A percentile compares a stretch with the other conserved stretches of the same genome.
Conservation (phyloP, 2,888 invertebrate genomes). For the Lasioglossum villosulum region DNA sequence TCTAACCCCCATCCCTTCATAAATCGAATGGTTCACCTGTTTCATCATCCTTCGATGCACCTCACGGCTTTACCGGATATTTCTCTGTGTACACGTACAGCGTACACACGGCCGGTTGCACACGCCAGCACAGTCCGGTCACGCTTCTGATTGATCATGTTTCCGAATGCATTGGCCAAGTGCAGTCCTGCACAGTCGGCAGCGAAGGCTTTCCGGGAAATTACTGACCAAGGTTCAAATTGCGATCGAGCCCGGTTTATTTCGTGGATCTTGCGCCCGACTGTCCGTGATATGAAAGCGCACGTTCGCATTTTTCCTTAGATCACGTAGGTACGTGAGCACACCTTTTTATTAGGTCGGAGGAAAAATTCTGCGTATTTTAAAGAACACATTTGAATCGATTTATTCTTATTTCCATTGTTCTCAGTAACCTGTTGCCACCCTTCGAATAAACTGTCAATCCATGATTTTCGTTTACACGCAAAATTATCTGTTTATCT, state of each 20-base stretch:
- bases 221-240: slow-evolving; percentile 27
- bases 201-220: slow-evolving; percentile 53
- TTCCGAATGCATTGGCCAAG: slow-evolving; percentile 38
- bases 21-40: slow-evolving; percentile 49
- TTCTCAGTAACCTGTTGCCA: too few species aligned
- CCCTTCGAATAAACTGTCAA: too few species aligned
- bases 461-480: too few species aligned
- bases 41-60: slow-evolving; percentile 49
- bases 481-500: too few species aligned
- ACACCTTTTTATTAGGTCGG: too few species aligned
- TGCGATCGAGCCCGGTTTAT: slow-evolving; percentile 25
- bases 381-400: too few species aligned
- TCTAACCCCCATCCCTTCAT: slow-evolving; percentile 20
- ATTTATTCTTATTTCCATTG: too few species aligned
- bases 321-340: neutral
- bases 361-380: too few species aligned
- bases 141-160: slow-evolving; percentile 62
- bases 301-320: neutral
- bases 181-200: slow-evolving; percentile 5
- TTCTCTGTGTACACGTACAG: neutral
- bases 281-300: slow-evolving; percentile 14
- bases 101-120: slow-evolving; percentile 22
- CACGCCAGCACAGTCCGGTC: slow-evolving; percentile 42
- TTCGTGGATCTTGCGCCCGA: neutral
- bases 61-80: slow-evolving; percentile 49